phyloP scores from a whole-genome alignment of 2,113 vertebrate species.

The Periophthalmus modestus region DNA sequence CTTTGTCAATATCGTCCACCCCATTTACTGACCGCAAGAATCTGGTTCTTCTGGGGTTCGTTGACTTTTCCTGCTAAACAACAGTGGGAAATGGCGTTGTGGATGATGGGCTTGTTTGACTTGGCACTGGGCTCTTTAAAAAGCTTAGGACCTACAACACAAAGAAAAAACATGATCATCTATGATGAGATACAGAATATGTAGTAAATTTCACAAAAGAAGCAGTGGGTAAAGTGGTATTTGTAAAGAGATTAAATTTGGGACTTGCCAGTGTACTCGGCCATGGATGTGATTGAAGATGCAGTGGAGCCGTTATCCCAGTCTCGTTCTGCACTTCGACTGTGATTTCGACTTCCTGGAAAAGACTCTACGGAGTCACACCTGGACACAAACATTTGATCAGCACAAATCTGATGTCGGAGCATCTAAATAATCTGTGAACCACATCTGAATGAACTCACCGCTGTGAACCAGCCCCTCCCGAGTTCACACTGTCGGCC shows the following conservation, averaged over 20 bases:
- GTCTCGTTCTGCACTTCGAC: slow-evolving; percentile 89
- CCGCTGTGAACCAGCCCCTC: slow-evolving; percentile 88
- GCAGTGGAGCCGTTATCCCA: slow-evolving; percentile 97
- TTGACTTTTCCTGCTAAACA: slow-evolving; percentile 98
- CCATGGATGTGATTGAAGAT: slow-evolving; percentile 93
- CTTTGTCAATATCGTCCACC: background rate
- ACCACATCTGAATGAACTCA: slow-evolving; percentile 42
- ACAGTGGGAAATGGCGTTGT: slow-evolving; percentile 95
- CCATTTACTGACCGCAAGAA: slow-evolving; percentile 83
- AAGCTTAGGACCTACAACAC: slow-evolving; percentile 85
- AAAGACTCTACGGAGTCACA: slow-evolving; percentile 94
- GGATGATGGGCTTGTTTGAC: slow-evolving; percentile 95
- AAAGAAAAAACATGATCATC: background rate
- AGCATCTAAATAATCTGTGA: background rate
- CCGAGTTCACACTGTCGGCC: slow-evolving; percentile 90
- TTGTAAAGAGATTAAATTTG: background rate
- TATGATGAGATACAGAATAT: background rate
- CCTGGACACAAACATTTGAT: slow-evolving; percentile 28
- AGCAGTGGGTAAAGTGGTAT: too few relatives aligned
- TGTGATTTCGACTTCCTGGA: slow-evolving; percentile 88
- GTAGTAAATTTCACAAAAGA: background rate
- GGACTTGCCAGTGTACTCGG: slow-evolving; percentile 89
- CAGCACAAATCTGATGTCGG: background rate
- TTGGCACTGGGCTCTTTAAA: slow-evolving; percentile 97
- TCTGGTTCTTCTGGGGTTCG: slow-evolving; percentile 91